Evolutionary conservation across 1,140 invertebrate genomes (phyloP).

Genomic region (Helicoverpa zea): DNA sequence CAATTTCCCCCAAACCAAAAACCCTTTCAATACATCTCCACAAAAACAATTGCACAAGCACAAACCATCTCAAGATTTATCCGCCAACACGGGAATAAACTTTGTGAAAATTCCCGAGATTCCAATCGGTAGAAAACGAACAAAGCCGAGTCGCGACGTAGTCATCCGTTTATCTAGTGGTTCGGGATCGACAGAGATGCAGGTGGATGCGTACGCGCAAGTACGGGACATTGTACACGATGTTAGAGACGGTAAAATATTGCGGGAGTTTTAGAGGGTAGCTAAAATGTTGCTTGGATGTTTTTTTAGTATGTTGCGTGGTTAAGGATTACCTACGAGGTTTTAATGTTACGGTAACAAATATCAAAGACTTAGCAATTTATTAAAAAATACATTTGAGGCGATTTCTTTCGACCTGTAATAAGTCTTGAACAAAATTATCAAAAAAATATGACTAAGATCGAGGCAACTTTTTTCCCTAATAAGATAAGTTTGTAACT

Average conservation of each 20-base stretch:
- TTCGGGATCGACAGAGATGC: constrained; percentile 32
- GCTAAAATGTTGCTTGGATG: background rate
- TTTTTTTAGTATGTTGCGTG: too few relatives aligned
- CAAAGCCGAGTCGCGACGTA: constrained; percentile 27
- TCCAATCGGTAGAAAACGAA: constrained; percentile 38
- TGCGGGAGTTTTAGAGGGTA: background rate
- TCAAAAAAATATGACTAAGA: too few relatives aligned
- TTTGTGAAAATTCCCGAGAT: constrained; percentile 43
- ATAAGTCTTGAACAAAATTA: too few relatives aligned
- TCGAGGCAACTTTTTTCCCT: too few relatives aligned
- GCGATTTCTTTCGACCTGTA: too few relatives aligned
- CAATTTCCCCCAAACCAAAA: constrained; percentile 13
- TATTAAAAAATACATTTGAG: too few relatives aligned
- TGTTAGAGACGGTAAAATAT: background rate
- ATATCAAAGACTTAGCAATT: too few relatives aligned
- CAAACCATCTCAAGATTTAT: constrained; percentile 27
- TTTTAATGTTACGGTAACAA: background rate
- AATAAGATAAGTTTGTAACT: too few relatives aligned
- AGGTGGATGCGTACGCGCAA: constrained; percentile 38
- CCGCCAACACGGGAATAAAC: constrained; percentile 34
- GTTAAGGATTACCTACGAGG: background rate
- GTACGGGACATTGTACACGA: constrained; percentile 10
- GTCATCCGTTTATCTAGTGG: constrained; percentile 39
- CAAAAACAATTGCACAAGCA: constrained; percentile 18
- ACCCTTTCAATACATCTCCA: background rate